phyloP scores from a whole-genome alignment of 2,797 vertebrate genomes.

The Brachyalestes nurse region DNA sequence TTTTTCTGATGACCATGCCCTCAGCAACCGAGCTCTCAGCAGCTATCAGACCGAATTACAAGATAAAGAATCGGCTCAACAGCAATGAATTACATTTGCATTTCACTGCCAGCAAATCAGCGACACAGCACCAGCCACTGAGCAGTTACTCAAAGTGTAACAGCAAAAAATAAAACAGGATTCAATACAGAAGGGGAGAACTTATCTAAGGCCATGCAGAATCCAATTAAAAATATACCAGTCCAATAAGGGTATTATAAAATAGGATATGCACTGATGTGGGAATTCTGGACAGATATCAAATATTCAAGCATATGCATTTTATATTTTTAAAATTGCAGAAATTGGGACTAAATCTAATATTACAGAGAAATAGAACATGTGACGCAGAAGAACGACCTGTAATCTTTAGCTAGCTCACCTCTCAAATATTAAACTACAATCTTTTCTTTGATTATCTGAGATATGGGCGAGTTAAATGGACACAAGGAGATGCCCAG shows the following conservation, averaged over 20 bases:
- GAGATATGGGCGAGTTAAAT: neutral
- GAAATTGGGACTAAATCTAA: too few relatives aligned
- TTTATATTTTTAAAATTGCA: too few relatives aligned
- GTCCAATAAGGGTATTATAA: too few relatives aligned
- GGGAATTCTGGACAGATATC: too few relatives aligned
- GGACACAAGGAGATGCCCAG: neutral
- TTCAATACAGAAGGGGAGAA: neutral
- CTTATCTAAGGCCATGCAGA: neutral
- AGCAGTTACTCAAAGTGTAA: neutral
- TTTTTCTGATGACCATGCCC: neutral
- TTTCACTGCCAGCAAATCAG: conserved; percentile 4
- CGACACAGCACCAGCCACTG: neutral
- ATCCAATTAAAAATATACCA: too few relatives aligned
- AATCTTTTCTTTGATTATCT: neutral
- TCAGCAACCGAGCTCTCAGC: neutral
- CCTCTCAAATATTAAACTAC: neutral
- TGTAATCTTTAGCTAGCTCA: neutral
- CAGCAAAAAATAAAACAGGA: too few relatives aligned
- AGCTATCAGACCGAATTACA: conserved; percentile 11
- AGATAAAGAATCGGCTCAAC: neutral
- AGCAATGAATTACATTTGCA: neutral
- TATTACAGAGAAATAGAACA: too few relatives aligned
- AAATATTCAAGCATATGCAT: too few relatives aligned
- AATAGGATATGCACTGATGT: too few relatives aligned
- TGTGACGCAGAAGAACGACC: too few relatives aligned